Base-by-base conservation (phyloP, 30 jellyfish, hydroid and myxozoan species). In the Turritopsis rubra region DNA sequence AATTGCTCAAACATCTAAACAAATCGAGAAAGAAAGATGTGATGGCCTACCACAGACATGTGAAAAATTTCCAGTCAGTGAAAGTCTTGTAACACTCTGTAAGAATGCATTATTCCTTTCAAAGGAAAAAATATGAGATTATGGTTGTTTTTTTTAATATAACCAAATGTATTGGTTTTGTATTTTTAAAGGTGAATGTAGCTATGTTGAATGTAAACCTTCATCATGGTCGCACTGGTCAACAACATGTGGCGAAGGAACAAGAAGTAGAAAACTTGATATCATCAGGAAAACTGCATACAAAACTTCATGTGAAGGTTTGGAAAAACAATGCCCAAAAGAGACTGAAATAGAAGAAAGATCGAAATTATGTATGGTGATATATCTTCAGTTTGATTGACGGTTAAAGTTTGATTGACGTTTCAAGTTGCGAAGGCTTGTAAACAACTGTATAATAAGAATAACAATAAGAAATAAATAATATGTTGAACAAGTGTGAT, bases 191-290 rank as follows among this genome's bases (percentile, higher is more conserved):
- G 96, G 96, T 72, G 65, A 79, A n/a, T 88, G 96, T 83, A 80
- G 74, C 68, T 88, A 88, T 53, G 91, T 88, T 22, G 96, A 83
- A 60, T 88, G 96, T 28, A 66, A 65, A 7, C 79, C 82, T 71
- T 91, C 91, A 18, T 83, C 89, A 16, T 88, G 96, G 96, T 88
- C 96, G 16, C 83, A 81, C 52, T 88, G 96, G 96, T n/a, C 91
- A 52, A 88, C 96, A 21, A 19, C 86, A 23, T 88, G 96, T 72
- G 96, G 96, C 16, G 78, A 60, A 1, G 92, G 96, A 29, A 81
- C 84, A 28, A 71, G 96, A 28, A 23, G 80, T 27, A 71, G 96
- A 18, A 75, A 71, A 54, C 52, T 79, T 82, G 66, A 75, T 21
- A 79, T 83, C 8, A 84, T 80, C 0, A 75, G 31, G 28, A 88